Evolutionary conservation across 2,888 invertebrate genomes (phyloP).

Genomic region (Acanthosepion esculentum): DNA sequence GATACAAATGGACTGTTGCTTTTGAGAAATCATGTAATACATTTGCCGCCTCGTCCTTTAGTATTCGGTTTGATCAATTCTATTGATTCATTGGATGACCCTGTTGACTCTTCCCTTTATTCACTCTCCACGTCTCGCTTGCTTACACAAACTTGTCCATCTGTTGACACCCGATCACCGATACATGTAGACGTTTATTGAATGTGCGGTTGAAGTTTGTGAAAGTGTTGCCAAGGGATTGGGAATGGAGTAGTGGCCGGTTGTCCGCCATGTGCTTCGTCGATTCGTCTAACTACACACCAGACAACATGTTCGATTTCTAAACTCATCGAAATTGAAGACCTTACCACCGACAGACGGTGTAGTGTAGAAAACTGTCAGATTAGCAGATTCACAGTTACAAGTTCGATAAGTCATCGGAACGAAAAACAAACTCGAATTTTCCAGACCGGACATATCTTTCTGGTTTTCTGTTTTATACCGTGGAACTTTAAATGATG

Average conservation of each 20-base stretch:
- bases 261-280: neutral
- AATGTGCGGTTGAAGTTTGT: neutral
- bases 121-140: neutral
- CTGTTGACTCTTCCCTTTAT: neutral
- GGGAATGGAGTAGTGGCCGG: neutral
- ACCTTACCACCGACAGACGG: neutral
- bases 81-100: neutral
- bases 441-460: neutral
- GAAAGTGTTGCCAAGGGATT: fast-evolving
- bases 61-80: neutral
- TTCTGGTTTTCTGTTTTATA: neutral
- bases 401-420: neutral
- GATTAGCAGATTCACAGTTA: neutral
- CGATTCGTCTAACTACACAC: neutral
- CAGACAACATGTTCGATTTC: neutral
- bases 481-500: neutral
- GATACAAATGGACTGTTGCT: too few relatives aligned
- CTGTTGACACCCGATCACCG: neutral
- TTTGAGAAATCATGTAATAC: neutral
- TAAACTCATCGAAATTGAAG: conserved; percentile 16
- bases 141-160: neutral
- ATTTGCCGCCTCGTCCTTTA: neutral
- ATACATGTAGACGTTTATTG: neutral
- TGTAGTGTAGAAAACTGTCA: neutral
- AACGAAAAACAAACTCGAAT: neutral